These are phyloP conservation scores for Fistularia tabacaria DNA, from an alignment of 2,797 vertebrate genomes.

Conservation along the genomic window DNA sequence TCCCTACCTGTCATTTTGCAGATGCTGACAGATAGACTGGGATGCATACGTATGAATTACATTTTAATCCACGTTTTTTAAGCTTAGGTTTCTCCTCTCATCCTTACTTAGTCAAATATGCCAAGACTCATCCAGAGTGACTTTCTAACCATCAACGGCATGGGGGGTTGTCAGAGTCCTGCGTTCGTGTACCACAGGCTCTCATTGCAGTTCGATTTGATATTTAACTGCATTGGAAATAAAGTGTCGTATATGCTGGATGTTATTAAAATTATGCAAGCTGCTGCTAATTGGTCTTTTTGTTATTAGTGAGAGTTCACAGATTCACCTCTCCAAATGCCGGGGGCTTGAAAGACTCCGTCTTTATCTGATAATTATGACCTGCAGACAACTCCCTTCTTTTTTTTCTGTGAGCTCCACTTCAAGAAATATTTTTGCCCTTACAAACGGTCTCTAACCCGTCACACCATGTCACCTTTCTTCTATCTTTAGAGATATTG, in stretches of 20 bases:
- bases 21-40: conserved; percentile 49
- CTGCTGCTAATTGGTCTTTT: conserved; percentile 5
- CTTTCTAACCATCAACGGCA: conserved; percentile 8
- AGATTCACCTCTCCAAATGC: conserved; percentile 22
- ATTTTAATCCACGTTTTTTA: conserved; percentile 46
- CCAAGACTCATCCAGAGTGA: conserved; percentile 26
- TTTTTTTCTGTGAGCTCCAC: conserved; percentile 33
- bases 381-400: conserved; percentile 58
- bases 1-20: conserved; percentile 46
- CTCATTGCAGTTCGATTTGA: not conserved
- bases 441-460: conserved; percentile 33
- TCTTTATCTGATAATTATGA: conserved; percentile 72
- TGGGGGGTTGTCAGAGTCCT: conserved; percentile 28
- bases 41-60: conserved; percentile 38
- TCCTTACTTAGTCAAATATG: too few species aligned
- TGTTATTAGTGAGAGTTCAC: conserved; percentile 17
- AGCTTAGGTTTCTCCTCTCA: conserved; percentile 7
- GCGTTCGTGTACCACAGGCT: conserved; percentile 10
- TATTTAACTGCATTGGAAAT: not conserved
- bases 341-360: conserved; percentile 16
- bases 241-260: too few species aligned
- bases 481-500: conserved; percentile 17
- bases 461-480: conserved; percentile 20
- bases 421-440: conserved; percentile 28
- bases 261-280: conserved; percentile 1